Conservation (phyloP, 2,888 invertebrate species). For the Phyllotreta striolata region DNA sequence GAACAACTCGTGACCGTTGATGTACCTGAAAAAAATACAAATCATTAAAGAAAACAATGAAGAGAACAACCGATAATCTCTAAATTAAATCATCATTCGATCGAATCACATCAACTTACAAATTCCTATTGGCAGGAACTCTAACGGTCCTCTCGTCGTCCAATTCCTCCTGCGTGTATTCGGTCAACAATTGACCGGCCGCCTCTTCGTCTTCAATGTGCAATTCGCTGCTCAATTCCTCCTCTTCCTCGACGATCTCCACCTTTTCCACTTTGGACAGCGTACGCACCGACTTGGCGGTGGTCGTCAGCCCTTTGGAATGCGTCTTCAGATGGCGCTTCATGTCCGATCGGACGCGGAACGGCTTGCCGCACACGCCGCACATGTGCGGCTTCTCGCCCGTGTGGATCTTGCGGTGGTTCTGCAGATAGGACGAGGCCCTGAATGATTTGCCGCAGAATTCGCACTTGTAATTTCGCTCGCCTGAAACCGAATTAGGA, state of each 20-base stretch:
- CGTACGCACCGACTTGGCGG: constrained; percentile 30
- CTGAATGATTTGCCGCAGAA: constrained; percentile 84
- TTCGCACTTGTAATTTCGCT: constrained; percentile 86
- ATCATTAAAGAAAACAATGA: no score
- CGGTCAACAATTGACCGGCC: constrained; percentile 55
- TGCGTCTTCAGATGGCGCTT: constrained; percentile 82
- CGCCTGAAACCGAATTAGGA: constrained; percentile 63
- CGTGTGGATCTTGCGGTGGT: constrained; percentile 85
- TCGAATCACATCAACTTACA: no score
- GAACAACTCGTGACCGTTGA: constrained; percentile 56
- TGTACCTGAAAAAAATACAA: constrained; percentile 55
- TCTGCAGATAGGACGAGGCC: constrained; percentile 84
- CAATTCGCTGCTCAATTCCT: constrained; percentile 54
- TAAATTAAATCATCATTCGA: no score
- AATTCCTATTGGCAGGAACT: constrained; percentile 45
- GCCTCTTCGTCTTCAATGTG: constrained; percentile 55
- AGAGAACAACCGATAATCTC: no score
- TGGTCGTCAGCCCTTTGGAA: constrained; percentile 52
- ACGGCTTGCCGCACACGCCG: constrained; percentile 78
- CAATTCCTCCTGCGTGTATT: constrained; percentile 52
- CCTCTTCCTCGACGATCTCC: constrained; percentile 46
- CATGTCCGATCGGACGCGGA: constrained; percentile 84
- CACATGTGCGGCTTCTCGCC: constrained; percentile 84
- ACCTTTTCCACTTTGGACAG: constrained; percentile 46
- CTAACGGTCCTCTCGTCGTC: constrained; percentile 45